Evolutionary conservation across 2,113 vertebrate species (phyloP).

Genomic region (Mandrillus leucophaeus): DNA sequence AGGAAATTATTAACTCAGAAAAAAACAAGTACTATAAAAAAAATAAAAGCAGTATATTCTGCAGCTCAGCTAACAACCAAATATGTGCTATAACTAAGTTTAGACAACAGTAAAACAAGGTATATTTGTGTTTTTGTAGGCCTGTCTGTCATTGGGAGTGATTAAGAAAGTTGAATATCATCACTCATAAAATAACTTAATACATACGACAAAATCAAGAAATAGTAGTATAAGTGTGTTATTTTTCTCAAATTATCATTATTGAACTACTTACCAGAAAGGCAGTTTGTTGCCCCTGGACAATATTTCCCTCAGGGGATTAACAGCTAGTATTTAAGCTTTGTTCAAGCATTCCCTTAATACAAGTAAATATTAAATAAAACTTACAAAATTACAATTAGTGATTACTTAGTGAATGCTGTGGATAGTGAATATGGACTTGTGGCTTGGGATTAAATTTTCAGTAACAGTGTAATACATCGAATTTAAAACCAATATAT

Average conservation of each 20-base stretch:
- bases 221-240: background rate
- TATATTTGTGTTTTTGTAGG: background rate
- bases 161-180: background rate
- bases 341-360: background rate
- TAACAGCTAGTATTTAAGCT: background rate
- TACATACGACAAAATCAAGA: background rate
- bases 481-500: background rate
- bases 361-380: background rate
- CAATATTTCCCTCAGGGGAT: background rate
- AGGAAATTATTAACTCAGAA: background rate
- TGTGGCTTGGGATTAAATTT: background rate
- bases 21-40: background rate
- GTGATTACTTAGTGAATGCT: background rate
- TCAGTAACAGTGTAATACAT: background rate
- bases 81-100: background rate
- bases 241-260: background rate
- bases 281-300: background rate
- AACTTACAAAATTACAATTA: background rate
- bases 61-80: background rate
- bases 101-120: rapidly evolving
- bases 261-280: background rate
- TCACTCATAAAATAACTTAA: background rate
- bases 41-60: background rate
- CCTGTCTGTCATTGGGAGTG: background rate
- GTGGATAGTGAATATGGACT: background rate